These are phyloP conservation scores for Dryadula phaetusa DNA, from an alignment of 2,888 invertebrate species.

Conservation along the genomic window DNA sequence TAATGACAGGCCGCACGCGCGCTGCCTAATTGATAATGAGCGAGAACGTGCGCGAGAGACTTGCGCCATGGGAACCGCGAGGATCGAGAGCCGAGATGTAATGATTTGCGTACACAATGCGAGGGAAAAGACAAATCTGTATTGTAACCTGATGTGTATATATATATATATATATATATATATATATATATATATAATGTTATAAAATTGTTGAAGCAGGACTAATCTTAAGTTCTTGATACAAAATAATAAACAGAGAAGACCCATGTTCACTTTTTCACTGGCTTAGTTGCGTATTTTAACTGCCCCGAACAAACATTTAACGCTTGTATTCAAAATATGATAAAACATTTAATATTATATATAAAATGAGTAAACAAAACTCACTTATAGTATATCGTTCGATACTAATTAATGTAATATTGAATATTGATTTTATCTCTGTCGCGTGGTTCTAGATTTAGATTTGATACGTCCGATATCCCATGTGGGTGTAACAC, in stretches of 20 bases:
- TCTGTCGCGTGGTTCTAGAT: conserved; percentile 2
- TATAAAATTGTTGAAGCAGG: too few relatives aligned
- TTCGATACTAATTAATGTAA: conserved; percentile 5
- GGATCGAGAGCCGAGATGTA: conserved; percentile 40
- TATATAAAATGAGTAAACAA: too few relatives aligned
- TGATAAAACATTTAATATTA: too few relatives aligned
- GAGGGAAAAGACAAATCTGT: conserved; percentile 7
- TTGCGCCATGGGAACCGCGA: conserved; percentile 65
- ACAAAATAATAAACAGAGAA: too few relatives aligned
- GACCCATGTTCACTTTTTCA: too few relatives aligned
- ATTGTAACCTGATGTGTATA: neutral
- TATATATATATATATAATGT: too few relatives aligned
- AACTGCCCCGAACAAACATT: too few relatives aligned
- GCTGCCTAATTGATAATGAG: conserved; percentile 82
- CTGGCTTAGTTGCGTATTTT: too few relatives aligned
- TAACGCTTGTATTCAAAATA: too few relatives aligned
- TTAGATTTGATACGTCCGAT: neutral
- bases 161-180: too few relatives aligned
- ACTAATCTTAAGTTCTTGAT: too few relatives aligned
- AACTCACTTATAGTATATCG: too few relatives aligned
- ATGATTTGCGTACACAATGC: conserved; percentile 35
- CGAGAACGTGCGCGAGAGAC: conserved; percentile 70
- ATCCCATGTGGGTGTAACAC: neutral
- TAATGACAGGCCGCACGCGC: conserved; percentile 82
- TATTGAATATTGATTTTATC: neutral